Base-by-base conservation (phyloP, 1,140 invertebrate genomes). In the Diuraphis noxia region DNA sequence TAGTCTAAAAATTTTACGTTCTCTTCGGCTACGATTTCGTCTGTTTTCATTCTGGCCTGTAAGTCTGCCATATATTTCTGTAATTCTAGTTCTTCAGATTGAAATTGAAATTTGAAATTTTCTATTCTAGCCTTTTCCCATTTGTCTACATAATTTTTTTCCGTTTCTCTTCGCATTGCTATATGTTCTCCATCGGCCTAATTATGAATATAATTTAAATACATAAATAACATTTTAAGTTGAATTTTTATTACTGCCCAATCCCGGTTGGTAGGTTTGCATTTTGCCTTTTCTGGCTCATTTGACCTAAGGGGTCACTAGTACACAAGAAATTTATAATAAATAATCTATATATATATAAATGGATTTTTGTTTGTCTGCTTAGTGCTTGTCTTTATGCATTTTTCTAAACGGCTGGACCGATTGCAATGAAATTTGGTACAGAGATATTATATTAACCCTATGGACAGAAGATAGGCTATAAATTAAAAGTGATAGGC, bases 111-210 rank as follows among this genome's bases (percentile, higher is more conserved):
- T n/a, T 91, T 91, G 13, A 82, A 82, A 82, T 91, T 38, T 52
- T 91, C 89, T 8, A 91, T 23, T 82, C 89, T 46, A 30, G 89
- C 41, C 25, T 91, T 79, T 91, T 91, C 89, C 89, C 89, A 91
- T 40, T 82, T 91, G 8, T 52, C 25, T 30, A 81, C 89, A 38
- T 91, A 91, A 1, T 81, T 77, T 91, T 91, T 91, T 91, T 91
- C 89, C 5, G 13, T 82, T 52, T 81, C 77, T 63, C 89, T 91
- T 13, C 63, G 63, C n/a, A 91, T 82, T 0, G 38, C 43, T 19
- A 1, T 36, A 43, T 25, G 40, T 90, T 91, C 89, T 9, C 72
- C 77, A 25, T 38, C n/a, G 5, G 10, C 63, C 88, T 90, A 8
- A 23, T 1, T 25, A 81, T 72, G 23, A 19, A 36, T 38, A 81